These are phyloP conservation scores for Taenaris catops DNA, from an alignment of 2,888 invertebrate species.

Conservation along the genomic window DNA sequence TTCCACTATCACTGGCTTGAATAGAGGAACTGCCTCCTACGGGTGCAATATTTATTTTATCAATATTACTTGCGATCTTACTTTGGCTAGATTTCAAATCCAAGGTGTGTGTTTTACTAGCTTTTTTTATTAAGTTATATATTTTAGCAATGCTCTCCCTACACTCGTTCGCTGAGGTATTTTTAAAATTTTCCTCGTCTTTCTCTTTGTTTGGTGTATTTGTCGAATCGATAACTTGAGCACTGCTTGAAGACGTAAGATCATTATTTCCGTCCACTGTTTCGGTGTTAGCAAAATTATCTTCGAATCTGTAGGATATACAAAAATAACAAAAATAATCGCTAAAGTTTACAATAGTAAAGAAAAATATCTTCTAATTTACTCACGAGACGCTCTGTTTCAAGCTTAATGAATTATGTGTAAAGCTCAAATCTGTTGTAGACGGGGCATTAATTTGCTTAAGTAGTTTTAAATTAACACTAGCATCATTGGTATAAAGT, in stretches of 20 bases:
- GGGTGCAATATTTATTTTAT: constrained; percentile 12
- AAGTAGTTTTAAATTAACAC: constrained; percentile 32
- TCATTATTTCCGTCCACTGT: constrained; percentile 1
- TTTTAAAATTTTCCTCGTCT: constrained; percentile 26
- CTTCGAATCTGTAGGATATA: constrained; percentile 16
- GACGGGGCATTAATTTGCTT: constrained; percentile 32
- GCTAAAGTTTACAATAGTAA: constrained; percentile 2
- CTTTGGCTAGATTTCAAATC: constrained; percentile 28
- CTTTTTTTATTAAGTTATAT: constrained; percentile 53
- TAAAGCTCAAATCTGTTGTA: constrained; percentile 27
- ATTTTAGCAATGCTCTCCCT: constrained; percentile 63
- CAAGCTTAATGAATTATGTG: constrained; percentile 16
- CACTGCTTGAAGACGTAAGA: constrained; percentile 7
- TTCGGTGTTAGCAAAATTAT: constrained; percentile 11
- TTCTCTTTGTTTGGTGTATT: constrained; percentile 27
- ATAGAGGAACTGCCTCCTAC: constrained; percentile 30
- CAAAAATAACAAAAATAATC: no score
- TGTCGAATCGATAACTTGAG: constrained; percentile 25
- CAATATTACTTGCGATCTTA: constrained; percentile 17
- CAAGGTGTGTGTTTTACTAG: constrained; percentile 31
- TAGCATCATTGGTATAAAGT: constrained; percentile 36
- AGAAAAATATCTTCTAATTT: background rate
- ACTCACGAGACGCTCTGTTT: constrained; percentile 18
- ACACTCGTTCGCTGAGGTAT: constrained; percentile 40
- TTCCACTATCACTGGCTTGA: constrained; percentile 52